A percentile compares a stretch with the other conserved stretches of the same genome.
Conservation (phyloP, 2,113 vertebrate species). For the Notarius lentiginosus region DNA sequence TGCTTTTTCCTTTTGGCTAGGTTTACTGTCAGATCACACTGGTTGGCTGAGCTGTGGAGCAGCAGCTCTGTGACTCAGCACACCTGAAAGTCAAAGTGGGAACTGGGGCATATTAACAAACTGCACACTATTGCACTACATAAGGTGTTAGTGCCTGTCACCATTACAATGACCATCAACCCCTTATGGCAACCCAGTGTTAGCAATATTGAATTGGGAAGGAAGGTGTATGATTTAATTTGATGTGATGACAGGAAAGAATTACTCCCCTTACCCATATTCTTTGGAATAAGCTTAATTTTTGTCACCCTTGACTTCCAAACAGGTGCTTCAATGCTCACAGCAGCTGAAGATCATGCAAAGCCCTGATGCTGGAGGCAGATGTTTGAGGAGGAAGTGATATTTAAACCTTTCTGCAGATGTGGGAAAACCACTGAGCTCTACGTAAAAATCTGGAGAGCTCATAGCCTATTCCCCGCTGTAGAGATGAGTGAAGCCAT, state of each 20-base stretch:
- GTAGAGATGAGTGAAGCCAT: too few relatives aligned
- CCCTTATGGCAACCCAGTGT: background rate
- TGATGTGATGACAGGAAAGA: background rate
- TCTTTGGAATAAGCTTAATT: background rate
- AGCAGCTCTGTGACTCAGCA: constrained; percentile 44
- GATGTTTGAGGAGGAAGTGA: constrained; percentile 58
- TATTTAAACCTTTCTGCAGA: constrained; percentile 67
- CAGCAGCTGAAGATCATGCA: constrained; percentile 15
- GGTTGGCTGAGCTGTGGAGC: constrained; percentile 55
- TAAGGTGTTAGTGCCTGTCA: background rate
- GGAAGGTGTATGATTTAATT: background rate
- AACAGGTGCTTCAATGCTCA: background rate
- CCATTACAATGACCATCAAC: background rate
- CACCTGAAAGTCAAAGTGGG: constrained; percentile 40
- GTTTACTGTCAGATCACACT: constrained; percentile 52
- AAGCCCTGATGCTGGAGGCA: constrained; percentile 42
- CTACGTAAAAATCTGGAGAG: background rate
- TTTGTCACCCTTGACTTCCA: background rate
- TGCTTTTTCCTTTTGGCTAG: constrained; percentile 60
- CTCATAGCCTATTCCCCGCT: too few relatives aligned
- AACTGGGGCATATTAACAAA: background rate
- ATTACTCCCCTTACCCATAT: background rate
- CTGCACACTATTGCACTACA: background rate
- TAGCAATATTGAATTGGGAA: background rate
- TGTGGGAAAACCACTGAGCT: constrained; percentile 57